A percentile compares a stretch with the other conserved stretches of the same genome.
phyloP scores from a whole-genome alignment of 2,888 invertebrate species.

The Orthonychiurus folsomi region DNA sequence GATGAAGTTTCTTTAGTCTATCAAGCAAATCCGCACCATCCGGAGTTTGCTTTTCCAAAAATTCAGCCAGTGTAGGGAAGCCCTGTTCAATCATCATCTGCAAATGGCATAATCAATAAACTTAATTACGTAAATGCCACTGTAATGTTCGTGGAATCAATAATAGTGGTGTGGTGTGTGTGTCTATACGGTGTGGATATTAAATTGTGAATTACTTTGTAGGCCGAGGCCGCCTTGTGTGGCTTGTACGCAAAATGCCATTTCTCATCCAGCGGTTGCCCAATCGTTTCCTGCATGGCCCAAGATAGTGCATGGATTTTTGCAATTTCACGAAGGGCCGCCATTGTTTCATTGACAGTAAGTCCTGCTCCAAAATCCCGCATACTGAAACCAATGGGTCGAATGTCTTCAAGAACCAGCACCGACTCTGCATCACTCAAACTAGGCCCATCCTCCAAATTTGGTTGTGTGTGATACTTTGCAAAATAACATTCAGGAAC shows the following conservation, averaged over 20 bases:
- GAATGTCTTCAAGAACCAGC: slow-evolving; percentile 41
- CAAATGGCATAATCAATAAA: too few relatives aligned
- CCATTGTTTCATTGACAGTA: slow-evolving; percentile 35
- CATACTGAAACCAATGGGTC: slow-evolving; percentile 38
- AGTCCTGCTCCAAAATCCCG: slow-evolving; percentile 40
- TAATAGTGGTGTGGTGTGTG: too few relatives aligned
- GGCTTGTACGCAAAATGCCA: slow-evolving; percentile 39
- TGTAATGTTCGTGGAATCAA: slow-evolving; percentile 3
- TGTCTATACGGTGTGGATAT: too few relatives aligned
- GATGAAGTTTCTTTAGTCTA: slow-evolving; percentile 37
- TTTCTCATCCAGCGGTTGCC: slow-evolving; percentile 27
- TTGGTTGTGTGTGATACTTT: slow-evolving; percentile 32
- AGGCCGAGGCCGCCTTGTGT: slow-evolving; percentile 38
- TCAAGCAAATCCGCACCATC: slow-evolving; percentile 34
- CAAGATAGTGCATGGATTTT: slow-evolving; percentile 40
- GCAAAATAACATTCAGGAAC: slow-evolving; percentile 40
- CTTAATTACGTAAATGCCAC: not conserved
- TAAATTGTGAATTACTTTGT: too few relatives aligned
- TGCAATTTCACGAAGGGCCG: slow-evolving; percentile 36
- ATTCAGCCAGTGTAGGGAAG: slow-evolving; percentile 37
- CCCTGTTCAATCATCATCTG: slow-evolving; percentile 40
- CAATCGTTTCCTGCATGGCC: slow-evolving; percentile 31
- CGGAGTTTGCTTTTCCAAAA: slow-evolving; percentile 35
- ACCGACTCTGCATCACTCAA: slow-evolving; percentile 41
- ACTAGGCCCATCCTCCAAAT: slow-evolving; percentile 9